Base-by-base conservation (phyloP, 2,797 vertebrate species). In the Enteromius argenteus region DNA sequence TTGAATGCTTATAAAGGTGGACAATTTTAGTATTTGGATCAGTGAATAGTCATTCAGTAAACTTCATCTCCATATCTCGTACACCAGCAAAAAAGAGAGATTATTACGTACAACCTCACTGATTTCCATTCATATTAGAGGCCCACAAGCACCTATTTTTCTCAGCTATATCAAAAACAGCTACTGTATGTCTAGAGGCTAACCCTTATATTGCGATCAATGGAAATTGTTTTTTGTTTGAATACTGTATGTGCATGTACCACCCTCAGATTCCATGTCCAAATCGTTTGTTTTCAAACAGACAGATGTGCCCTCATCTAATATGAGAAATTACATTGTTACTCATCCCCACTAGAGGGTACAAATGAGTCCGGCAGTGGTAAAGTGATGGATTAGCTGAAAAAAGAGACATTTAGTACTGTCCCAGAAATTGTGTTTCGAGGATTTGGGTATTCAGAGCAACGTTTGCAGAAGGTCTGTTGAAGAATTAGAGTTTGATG, bases 341-440 rank as follows among this genome's bases (percentile, higher is more conserved):
- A 27, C 66, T 84, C 42, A 46, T 79, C 75, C 83, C 83, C 83
- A 84, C 83, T 84, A 84, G 83, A 79, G 83, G 83, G 83, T 79
- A 79, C 75, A 84, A 77, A 84, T 79, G 83, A 84, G 83, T 35
- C 53, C 75, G 64, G 67, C 30, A 49, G 53, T 74, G 23, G 39
- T 46, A 49, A 74, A 74, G 69, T 84, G 67, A 84, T 84, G 75
- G 75, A 84, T 84, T 84, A 79, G 42, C 42, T 64, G 39, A 39
- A 79, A 71, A 71, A n/a, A 23, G 62, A 77, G 64, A 79, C 75
- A 71, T 79, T 71, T 79, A 84, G 39, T 49, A 72, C 30, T 62
- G 67, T 49, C 82, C 82, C 39, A 69, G 37, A 84, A 78, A 69
- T 49, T 23, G 46, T 76, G 74, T 64, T 84, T 78, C 2, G 67